These are phyloP conservation scores for Callopanchax toddi DNA, from an alignment of 2,113 vertebrate species.

Conservation along the genomic window DNA sequence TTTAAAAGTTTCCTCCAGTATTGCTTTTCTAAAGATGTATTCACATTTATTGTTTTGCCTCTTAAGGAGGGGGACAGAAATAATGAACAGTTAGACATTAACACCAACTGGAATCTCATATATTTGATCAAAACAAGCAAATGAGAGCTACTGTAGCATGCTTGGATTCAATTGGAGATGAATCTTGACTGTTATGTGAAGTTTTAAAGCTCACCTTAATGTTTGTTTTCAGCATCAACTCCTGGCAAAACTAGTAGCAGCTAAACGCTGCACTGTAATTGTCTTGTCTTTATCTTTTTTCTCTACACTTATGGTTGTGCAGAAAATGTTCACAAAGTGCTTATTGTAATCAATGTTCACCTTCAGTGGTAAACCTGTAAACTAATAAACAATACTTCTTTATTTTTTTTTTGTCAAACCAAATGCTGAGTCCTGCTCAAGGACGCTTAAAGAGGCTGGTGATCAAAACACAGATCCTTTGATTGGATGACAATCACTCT, in stretches of 20 bases:
- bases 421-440: not conserved
- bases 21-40: no score
- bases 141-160: no score
- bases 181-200: no score
- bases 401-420: no score
- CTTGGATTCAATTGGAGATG: no score
- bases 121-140: not conserved
- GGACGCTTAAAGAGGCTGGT: not conserved
- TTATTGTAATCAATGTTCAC: no score
- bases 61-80: not conserved
- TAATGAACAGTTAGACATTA: no score
- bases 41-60: not conserved
- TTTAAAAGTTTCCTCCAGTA: not conserved
- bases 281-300: not conserved
- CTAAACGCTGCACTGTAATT: not conserved
- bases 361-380: no score
- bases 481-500: not conserved
- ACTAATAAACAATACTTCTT: no score
- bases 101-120: not conserved
- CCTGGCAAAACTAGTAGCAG: not conserved
- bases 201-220: no score
- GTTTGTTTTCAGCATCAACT: not conserved
- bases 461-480: not conserved
- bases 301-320: not conserved
- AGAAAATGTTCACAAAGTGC: not conserved